Evolutionary conservation across 2,888 invertebrate genomes (phyloP).

Genomic region (Tipula unca): DNA sequence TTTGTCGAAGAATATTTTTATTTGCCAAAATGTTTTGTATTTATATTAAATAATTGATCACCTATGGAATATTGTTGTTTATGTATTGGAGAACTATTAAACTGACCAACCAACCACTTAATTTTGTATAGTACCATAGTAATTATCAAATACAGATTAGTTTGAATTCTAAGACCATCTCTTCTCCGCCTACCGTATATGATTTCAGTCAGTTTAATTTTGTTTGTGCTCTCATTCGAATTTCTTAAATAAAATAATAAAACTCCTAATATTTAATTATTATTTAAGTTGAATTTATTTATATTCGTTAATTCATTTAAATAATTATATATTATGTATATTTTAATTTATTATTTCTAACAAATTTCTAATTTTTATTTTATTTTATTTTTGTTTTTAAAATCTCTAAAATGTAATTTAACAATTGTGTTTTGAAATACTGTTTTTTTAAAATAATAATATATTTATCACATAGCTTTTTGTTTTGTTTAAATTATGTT

Average conservation of each 20-base stretch:
- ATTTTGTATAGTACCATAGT: background rate
- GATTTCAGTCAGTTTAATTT: background rate
- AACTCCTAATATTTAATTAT: background rate
- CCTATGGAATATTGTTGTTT: background rate
- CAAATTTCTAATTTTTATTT: background rate
- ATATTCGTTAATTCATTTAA: background rate
- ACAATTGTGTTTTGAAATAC: background rate
- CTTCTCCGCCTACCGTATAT: background rate
- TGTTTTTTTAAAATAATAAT: background rate
- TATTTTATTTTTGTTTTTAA: background rate
- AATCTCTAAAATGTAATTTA: background rate
- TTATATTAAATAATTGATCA: background rate
- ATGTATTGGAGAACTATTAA: background rate
- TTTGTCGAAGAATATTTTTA: background rate
- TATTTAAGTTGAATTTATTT: background rate
- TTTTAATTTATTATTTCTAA: background rate
- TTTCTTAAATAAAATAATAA: background rate
- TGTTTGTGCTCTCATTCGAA: background rate
- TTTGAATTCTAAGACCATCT: background rate
- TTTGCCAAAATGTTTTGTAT: background rate
- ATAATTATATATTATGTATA: background rate
- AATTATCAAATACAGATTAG: too few relatives aligned
- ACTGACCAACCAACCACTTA: background rate
- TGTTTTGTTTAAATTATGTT: background rate
- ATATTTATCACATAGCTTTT: background rate